Base-by-base conservation (phyloP, 2,113 vertebrate genomes). In the human (Homo sapiens) region DNA sequence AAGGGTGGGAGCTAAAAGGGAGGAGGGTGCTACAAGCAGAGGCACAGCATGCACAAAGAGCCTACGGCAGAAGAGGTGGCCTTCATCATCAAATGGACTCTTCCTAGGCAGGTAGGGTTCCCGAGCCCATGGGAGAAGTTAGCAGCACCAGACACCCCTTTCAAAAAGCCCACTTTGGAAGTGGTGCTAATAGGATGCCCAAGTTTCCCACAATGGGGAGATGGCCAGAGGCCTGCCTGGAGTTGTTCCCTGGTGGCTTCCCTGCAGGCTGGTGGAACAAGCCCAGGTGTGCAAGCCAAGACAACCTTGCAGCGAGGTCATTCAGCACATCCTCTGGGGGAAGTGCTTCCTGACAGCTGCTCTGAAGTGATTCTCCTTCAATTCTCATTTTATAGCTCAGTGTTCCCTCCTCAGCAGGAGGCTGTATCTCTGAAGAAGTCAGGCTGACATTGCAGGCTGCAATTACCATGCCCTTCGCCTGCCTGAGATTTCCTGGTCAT, bases 311-410 rank as follows among this genome's bases (percentile, higher is more conserved):
- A 9, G 4, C 1, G 45, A 96, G 92, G 95, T 97, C 96, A 94
- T 93, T 94, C 79, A 8, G 35, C 79, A 55, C 8, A 35, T 30
- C 82, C 75, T 17, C 81, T n/a, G 57, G 76, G 96, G 73, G 91
- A 98, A 93, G 59, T 8, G 7, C 64, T 98, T 95, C 89, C 96
- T 90, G 94, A 98, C 97, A 98, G 96, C 96, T 97, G 93, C 93
- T 98, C 94, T 38, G 59, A 81, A 97, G 96, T 22, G 16, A 75
- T 89, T 96, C 94, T 59, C 96, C 88, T 66, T 95, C 81, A 97
- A 50, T 95, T 97, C 97, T 95, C 40, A 82, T 96, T 97, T 98
- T 97, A 98, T 66, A 93, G 89, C 57, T 75, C 48, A 88, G 93
- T 52, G 38, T 92, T 89, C 68, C 97, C 91, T 98, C 45, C 93